Base-by-base conservation (phyloP, 2,113 vertebrate species). In the Nibea coibor region DNA sequence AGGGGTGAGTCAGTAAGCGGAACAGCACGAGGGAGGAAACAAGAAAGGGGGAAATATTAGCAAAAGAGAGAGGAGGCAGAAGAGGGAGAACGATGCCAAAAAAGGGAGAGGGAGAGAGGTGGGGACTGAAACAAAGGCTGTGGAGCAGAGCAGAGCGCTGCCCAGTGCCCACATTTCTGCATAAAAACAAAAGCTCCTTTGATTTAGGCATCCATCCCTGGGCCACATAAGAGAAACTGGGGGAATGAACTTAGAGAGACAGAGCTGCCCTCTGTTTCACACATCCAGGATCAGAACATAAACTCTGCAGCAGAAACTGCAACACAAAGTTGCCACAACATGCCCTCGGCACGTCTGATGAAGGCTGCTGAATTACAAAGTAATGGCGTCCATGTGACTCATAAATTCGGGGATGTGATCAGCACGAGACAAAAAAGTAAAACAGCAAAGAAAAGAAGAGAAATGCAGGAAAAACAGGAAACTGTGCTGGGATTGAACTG, bases 171-270 rank as follows among this genome's bases (percentile, higher is more conserved):
- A 91, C 89, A 90, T 87, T 89, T 91, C 85, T 89, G 78, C 84
- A 84, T 83, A 85, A 89, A 90, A 88, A 94, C 90, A 94, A 94
- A 93, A 89, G 89, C 86, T 78, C 65, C 75, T 92, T 93, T 93
- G 88, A 94, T 90, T 77, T 76, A 22, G 45, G 78, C 58, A 71
- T 83, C 81, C n/a, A 54, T 87, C 62, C 50, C 63, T 70, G 71
- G 42, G 69, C 84, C 72, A 69, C 45, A 81, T 66, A 81, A 81
- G 68, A 83, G 35, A 74, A 76, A 84, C 67, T 81, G 51, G 80
- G 61, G 62, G 83, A 86, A 72, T 72, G 11, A 83, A 85, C 54
- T 87, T 75, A 14, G 51, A 68, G 75, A 77, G 67, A 91, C 83
- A 87, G 75, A 88, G 73, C 2, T 45, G 28, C 54, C 50, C 68